Evolutionary conservation across 2,888 invertebrate species (phyloP).

Genomic region (Drosophila hawaiiensis): DNA sequence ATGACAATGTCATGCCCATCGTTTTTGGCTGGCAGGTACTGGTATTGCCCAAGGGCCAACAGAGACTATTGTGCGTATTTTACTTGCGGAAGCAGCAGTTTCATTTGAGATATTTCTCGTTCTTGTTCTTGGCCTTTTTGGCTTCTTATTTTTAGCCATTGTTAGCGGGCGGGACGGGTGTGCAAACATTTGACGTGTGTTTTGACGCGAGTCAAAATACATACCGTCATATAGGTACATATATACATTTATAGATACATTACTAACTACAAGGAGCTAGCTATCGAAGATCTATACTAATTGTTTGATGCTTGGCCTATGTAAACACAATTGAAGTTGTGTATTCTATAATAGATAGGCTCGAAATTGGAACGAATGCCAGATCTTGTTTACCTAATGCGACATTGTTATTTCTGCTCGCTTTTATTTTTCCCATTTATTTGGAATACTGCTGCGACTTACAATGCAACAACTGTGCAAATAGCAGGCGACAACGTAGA

Average conservation of each 20-base stretch:
- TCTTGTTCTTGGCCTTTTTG: conserved; percentile 41
- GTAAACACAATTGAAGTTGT: conserved; percentile 70
- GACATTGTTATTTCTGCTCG: conserved; percentile 71
- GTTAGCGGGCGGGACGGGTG: conserved; percentile 52
- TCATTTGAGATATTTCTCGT: conserved; percentile 39
- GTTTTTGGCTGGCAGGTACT: conserved; percentile 64
- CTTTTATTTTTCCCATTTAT: conserved; percentile 67
- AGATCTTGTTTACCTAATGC: conserved; percentile 79
- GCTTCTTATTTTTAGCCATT: conserved; percentile 20
- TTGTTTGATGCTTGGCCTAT: conserved; percentile 60
- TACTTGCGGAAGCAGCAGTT: conserved; percentile 74
- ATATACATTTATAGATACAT: conserved; percentile 4
- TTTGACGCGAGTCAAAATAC: conserved; percentile 79
- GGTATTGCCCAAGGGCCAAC: conserved; percentile 52
- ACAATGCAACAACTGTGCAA: conserved; percentile 81
- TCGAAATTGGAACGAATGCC: conserved; percentile 77
- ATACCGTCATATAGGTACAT: conserved; percentile 1
- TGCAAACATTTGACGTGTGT: conserved; percentile 84
- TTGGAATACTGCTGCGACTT: conserved; percentile 61
- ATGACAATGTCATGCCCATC: conserved; percentile 72
- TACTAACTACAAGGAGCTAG: conserved; percentile 22
- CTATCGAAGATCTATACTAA: conserved; percentile 62
- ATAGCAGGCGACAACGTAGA: conserved; percentile 74
- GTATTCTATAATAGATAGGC: conserved; percentile 55
- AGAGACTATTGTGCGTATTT: conserved; percentile 50